Percentiles rank a stretch among this genome's conserved stretches.
Conservation (phyloP, 2,113 vertebrate genomes). For the cat (Felis catus) region DNA sequence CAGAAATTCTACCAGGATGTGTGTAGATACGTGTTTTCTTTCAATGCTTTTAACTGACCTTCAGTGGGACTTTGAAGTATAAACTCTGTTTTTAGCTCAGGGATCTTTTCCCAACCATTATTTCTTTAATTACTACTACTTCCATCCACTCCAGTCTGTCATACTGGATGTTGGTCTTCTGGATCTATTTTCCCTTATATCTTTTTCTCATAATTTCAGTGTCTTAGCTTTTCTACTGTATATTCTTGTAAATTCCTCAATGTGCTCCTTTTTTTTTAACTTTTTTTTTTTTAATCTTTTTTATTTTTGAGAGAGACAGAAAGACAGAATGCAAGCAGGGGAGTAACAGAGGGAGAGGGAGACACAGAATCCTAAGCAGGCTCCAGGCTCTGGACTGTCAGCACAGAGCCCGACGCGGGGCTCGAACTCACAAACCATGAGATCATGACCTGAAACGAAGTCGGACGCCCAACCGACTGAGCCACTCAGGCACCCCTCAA, state of each 20-base stretch:
- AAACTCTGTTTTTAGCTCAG: background rate
- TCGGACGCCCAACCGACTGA: too few species aligned
- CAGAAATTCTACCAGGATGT: conserved; percentile 32
- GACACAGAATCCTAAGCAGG: too few species aligned
- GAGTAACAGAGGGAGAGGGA: too few species aligned
- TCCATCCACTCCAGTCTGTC: background rate
- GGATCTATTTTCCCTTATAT: background rate
- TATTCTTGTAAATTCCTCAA: conserved; percentile 13
- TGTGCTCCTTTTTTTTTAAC: background rate
- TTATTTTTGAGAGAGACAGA: too few species aligned
- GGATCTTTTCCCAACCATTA: background rate
- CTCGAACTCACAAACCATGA: too few species aligned
- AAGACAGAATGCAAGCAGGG: too few species aligned
- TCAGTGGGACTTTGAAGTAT: background rate
- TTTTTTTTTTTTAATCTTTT: too few species aligned
- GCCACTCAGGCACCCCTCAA: too few species aligned
- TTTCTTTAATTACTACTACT: conserved; percentile 19
- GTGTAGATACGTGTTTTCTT: conserved; percentile 7
- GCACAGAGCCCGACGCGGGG: too few species aligned
- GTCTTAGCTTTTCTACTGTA: background rate
- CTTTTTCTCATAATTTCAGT: conserved; percentile 20
- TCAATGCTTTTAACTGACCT: background rate
- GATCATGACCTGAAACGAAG: too few species aligned
- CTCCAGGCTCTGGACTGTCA: too few species aligned
- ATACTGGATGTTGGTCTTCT: background rate